phyloP scores from a whole-genome alignment of 2,113 vertebrate genomes.

The Gallinago undulata region DNA sequence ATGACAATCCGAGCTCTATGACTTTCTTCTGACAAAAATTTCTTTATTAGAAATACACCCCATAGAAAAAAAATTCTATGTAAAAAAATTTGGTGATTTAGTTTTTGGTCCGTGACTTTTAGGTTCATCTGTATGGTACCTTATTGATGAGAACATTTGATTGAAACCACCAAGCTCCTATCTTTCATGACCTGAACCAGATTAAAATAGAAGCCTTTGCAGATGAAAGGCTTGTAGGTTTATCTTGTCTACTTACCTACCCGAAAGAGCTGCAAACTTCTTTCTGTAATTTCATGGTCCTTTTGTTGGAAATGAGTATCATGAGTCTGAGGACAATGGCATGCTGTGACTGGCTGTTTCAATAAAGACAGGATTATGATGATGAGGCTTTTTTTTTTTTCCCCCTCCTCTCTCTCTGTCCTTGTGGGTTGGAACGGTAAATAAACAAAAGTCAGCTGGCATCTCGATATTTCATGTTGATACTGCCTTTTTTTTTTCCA shows the following conservation, averaged over 20 bases:
- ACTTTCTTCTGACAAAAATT: not conserved
- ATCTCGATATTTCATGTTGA: not conserved
- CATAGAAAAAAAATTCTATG: no score
- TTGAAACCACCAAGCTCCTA: not conserved
- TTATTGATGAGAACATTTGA: not conserved
- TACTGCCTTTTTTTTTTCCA: not conserved
- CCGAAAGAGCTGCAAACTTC: not conserved
- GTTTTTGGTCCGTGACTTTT: not conserved
- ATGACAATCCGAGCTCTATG: not conserved
- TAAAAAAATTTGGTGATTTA: not conserved
- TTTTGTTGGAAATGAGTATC: constrained; percentile 24
- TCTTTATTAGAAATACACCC: not conserved
- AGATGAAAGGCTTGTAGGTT: constrained; percentile 38
- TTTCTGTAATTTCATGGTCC: constrained; percentile 38
- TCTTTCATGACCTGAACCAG: not conserved
- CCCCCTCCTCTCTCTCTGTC: fast-evolving
- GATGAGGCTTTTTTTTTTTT: not conserved
- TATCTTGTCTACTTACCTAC: constrained; percentile 30
- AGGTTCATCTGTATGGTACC: not conserved
- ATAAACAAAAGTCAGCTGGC: not conserved
- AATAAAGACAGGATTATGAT: constrained; percentile 47
- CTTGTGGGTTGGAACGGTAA: not conserved
- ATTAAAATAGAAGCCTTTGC: not conserved
- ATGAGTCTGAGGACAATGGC: not conserved
- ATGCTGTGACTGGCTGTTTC: constrained; percentile 14